Percentiles rank a stretch among this genome's conserved stretches.
Conservation (phyloP, 2,888 invertebrate species). For the Tupiocoris notatus region DNA sequence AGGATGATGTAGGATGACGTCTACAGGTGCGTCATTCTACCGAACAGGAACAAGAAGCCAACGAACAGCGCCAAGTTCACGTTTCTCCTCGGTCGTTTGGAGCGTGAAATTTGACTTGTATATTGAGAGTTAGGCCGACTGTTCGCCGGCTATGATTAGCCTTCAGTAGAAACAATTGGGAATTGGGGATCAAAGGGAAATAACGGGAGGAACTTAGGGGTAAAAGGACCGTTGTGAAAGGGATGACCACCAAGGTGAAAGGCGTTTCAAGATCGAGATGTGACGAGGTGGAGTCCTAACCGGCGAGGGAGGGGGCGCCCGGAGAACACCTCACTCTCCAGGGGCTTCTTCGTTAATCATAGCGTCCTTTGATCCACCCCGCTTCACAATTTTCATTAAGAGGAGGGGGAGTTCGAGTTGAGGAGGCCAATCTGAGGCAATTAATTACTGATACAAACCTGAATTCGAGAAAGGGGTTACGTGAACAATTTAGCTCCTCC, state of each 20-base stretch:
- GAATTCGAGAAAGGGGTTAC: too few relatives aligned
- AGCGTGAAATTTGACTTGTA: conserved; percentile 42
- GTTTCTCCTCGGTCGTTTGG: not conserved
- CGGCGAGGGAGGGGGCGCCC: not conserved
- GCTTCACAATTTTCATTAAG: conserved; percentile 42
- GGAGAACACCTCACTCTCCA: not conserved
- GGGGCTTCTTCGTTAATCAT: conserved; percentile 41
- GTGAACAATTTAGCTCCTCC: too few relatives aligned
- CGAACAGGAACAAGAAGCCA: conserved; percentile 23
- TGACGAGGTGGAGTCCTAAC: not conserved
- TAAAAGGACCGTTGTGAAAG: conserved; percentile 14
- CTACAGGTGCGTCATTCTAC: not conserved
- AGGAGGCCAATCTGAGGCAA: conserved; percentile 37
- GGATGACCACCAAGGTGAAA: conserved; percentile 31
- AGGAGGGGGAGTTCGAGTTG: not conserved
- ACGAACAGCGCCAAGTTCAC: not conserved
- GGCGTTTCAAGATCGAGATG: conserved; percentile 6
- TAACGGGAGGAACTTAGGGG: conserved; percentile 1
- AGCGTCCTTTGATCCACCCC: conserved; percentile 38
- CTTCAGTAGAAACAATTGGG: conserved; percentile 33
- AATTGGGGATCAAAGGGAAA: conserved; percentile 12
- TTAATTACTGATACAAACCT: conserved; percentile 43
- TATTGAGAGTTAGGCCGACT: conserved; percentile 41
- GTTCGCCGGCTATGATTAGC: conserved; percentile 35
- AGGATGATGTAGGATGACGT: not conserved